Conservation (phyloP, 1,140 invertebrate species). For the Rhopalosiphum padi region DNA sequence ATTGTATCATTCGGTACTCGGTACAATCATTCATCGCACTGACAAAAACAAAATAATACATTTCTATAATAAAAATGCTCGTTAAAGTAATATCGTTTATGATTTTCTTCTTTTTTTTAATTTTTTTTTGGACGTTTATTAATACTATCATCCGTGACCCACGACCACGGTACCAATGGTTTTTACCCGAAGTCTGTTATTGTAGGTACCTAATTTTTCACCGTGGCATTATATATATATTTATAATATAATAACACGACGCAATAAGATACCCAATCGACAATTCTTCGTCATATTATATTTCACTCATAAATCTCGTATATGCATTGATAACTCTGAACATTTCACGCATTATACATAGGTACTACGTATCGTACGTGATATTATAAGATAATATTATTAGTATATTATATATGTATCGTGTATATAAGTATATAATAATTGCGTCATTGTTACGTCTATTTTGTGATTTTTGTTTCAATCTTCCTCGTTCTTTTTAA, state of each 20-base stretch:
- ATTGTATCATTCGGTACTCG: slow-evolving; percentile 19
- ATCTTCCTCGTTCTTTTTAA: neutral
- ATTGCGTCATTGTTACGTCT: neutral
- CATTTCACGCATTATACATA: neutral
- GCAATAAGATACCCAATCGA: neutral
- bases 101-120: neutral
- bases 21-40: neutral
- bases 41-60: neutral
- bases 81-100: neutral
- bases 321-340: neutral
- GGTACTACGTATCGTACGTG: neutral
- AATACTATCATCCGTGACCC: neutral
- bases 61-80: neutral
- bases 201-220: neutral
- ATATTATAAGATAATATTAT: neutral
- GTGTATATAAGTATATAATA: neutral
- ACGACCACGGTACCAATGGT: neutral
- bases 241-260: neutral
- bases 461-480: neutral
- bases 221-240: neutral
- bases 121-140: neutral
- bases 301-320: neutral
- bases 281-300: neutral
- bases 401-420: neutral
- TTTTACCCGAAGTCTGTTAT: neutral